Evolutionary conservation across 2,888 invertebrate genomes (phyloP).

Genomic region (Acronicta alni): DNA sequence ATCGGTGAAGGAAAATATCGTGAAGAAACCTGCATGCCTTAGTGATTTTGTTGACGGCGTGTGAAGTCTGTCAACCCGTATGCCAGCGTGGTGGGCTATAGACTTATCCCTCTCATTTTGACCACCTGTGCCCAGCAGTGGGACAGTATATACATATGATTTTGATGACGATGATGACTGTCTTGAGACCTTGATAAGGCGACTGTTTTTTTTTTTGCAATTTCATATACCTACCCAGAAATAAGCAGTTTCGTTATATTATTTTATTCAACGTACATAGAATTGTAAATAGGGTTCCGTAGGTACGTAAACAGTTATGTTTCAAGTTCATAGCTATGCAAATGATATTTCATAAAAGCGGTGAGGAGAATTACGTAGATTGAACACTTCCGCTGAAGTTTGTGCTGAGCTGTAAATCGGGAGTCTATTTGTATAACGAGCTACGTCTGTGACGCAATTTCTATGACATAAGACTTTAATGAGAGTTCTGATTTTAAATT

Average conservation of each 20-base stretch:
- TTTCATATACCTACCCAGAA: slow-evolving; percentile 18
- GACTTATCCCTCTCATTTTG: too few species aligned
- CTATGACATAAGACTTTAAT: slow-evolving; percentile 14
- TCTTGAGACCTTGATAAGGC: too few species aligned
- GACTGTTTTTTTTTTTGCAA: too few species aligned
- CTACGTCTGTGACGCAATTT: slow-evolving; percentile 5
- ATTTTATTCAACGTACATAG: slow-evolving; percentile 5
- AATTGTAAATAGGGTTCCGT: neutral
- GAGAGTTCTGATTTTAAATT: slow-evolving; percentile 26
- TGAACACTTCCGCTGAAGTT: slow-evolving; percentile 59
- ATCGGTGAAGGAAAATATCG: too few species aligned
- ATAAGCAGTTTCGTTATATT: slow-evolving; percentile 11
- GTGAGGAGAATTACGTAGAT: slow-evolving; percentile 62
- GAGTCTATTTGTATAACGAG: slow-evolving; percentile 32
- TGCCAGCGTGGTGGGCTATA: too few species aligned
- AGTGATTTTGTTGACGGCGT: too few species aligned
- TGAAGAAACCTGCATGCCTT: too few species aligned
- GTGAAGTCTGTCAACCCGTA: too few species aligned
- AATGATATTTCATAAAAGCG: slow-evolving; percentile 62
- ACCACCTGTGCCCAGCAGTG: too few species aligned
- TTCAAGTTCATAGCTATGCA: slow-evolving; percentile 54
- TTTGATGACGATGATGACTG: too few species aligned
- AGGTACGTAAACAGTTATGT: slow-evolving; percentile 26
- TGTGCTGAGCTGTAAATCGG: slow-evolving; percentile 37
- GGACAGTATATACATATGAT: too few species aligned